A percentile compares a stretch with the other conserved stretches of the same genome.
Conservation (phyloP, 92 coral and sea anemone genomes). For the Epizoanthus scotinus region DNA sequence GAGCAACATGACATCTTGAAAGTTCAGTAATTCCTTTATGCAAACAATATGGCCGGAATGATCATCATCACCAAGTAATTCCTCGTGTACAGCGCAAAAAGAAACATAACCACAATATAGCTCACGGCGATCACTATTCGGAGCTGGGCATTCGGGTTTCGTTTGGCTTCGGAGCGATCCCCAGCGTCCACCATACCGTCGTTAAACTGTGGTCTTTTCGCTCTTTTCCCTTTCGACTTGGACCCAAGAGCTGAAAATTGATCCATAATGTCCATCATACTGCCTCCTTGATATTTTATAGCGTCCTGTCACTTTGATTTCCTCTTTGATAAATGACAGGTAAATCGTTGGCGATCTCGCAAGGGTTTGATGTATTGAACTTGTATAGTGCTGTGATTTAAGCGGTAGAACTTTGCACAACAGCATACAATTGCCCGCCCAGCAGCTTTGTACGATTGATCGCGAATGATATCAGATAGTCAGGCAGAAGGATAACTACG, state of each 20-base stretch:
- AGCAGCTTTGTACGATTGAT: background rate
- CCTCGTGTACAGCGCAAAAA: constrained; percentile 81
- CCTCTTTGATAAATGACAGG: background rate
- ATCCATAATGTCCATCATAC: constrained; percentile 85
- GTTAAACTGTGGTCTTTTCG: constrained; percentile 71
- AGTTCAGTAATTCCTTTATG: constrained; percentile 36
- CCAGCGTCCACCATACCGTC: constrained; percentile 92
- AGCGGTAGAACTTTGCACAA: background rate
- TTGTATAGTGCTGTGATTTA: background rate
- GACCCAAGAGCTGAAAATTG: constrained; percentile 71
- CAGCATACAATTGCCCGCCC: too few relatives aligned
- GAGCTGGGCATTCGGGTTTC: constrained; percentile 59
- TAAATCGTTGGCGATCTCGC: background rate
- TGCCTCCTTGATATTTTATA: constrained; percentile 17
- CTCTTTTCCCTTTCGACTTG: constrained; percentile 59
- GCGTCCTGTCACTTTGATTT: background rate
- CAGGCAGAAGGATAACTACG: background rate
- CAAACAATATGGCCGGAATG: constrained; percentile 85
- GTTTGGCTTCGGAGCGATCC: constrained; percentile 74
- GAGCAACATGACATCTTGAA: too few relatives aligned
- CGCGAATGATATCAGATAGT: background rate
- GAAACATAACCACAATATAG: constrained; percentile 74
- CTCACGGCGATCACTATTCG: constrained; percentile 66
- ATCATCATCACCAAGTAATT: constrained; percentile 88
- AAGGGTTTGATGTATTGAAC: background rate